Conservation (phyloP, 1,140 invertebrate genomes). For the Aphelinus atriplicis region DNA sequence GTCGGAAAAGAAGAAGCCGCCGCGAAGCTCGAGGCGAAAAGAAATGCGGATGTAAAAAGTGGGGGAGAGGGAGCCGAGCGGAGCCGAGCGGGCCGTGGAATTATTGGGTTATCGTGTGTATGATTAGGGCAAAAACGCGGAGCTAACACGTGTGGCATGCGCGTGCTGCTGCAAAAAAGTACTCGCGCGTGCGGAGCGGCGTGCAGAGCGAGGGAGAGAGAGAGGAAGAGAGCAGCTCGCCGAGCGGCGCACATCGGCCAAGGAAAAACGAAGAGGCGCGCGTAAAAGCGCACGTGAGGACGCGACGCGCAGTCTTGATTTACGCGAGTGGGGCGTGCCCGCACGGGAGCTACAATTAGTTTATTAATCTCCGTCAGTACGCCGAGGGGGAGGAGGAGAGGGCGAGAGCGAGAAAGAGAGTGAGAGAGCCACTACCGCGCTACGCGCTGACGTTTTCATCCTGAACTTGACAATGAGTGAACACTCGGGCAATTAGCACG, state of each 20-base stretch:
- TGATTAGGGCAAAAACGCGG: slow-evolving; percentile 40
- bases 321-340: slow-evolving; percentile 60
- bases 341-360: slow-evolving; percentile 64
- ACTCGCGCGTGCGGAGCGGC: background rate
- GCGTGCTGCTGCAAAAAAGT: slow-evolving; percentile 12
- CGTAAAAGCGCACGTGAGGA: slow-evolving; percentile 3
- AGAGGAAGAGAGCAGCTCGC: background rate
- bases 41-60: background rate
- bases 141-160: slow-evolving; percentile 26
- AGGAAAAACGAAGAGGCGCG: slow-evolving; percentile 7
- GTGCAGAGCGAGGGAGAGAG: slow-evolving; percentile 4
- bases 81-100: background rate
- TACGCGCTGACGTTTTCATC: no score
- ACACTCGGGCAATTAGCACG: no score
- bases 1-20: background rate
- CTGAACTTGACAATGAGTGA: no score
- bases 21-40: background rate
- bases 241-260: no score
- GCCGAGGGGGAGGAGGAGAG: no score
- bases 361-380: slow-evolving; percentile 55
- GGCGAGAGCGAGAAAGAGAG: no score
- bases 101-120: slow-evolving; percentile 41
- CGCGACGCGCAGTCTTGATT: slow-evolving; percentile 58
- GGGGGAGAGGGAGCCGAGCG: background rate
- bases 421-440: no score